phyloP scores from a whole-genome alignment of 2,888 invertebrate genomes.

The Platynereis dumerilii region DNA sequence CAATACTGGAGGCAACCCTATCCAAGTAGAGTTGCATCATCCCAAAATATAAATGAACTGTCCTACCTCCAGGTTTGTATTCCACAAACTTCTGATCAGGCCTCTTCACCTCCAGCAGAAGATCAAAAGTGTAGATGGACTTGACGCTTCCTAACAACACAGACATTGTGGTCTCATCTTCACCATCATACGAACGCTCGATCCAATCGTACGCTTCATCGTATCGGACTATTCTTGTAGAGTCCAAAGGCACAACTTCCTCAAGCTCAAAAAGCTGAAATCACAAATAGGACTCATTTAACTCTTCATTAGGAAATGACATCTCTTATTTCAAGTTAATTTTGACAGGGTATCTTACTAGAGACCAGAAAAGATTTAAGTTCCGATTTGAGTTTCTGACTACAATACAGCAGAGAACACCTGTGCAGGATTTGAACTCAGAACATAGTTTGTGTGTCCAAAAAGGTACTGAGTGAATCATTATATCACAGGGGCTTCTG shows the following conservation, averaged over 20 bases:
- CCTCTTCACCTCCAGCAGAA: conserved; percentile 73
- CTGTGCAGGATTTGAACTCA: too few relatives aligned
- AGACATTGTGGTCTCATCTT: conserved; percentile 65
- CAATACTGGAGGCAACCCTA: too few relatives aligned
- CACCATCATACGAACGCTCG: conserved; percentile 73
- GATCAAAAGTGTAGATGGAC: conserved; percentile 67
- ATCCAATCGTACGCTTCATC: conserved; percentile 72
- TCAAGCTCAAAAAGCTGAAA: conserved; percentile 69
- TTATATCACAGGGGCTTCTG: too few relatives aligned
- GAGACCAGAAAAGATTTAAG: too few relatives aligned
- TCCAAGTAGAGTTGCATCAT: too few relatives aligned
- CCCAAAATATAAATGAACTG: neutral
- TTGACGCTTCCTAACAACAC: conserved; percentile 66
- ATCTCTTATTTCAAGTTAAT: neutral
- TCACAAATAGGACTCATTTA: conserved; percentile 4
- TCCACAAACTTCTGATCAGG: conserved; percentile 71
- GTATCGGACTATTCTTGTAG: conserved; percentile 77
- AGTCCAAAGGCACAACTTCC: conserved; percentile 69
- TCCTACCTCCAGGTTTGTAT: conserved; percentile 71
- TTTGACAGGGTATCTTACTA: too few relatives aligned
- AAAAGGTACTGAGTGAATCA: too few relatives aligned
- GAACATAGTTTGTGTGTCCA: too few relatives aligned
- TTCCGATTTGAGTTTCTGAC: too few relatives aligned
- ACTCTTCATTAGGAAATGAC: neutral
- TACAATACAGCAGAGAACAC: too few relatives aligned